Conservation (phyloP, 1,140 invertebrate species). For the Akabosia matsudoensis region DNA sequence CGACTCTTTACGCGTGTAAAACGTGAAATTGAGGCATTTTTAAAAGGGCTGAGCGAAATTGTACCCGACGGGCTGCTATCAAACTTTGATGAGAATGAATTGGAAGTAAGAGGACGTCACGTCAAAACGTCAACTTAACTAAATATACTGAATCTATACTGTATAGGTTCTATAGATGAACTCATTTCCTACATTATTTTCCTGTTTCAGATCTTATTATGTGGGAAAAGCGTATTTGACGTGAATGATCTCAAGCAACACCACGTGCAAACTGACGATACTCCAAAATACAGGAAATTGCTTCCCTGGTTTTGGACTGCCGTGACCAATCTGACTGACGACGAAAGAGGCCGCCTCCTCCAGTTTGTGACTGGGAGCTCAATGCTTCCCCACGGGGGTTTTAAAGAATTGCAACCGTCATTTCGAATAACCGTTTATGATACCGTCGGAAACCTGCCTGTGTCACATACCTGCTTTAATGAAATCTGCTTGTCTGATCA, state of each 20-base stretch:
- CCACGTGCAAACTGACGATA: slow-evolving; percentile 58
- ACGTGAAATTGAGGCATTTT: slow-evolving; percentile 79
- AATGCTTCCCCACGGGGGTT: slow-evolving; percentile 85
- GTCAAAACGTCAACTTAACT: too few relatives aligned
- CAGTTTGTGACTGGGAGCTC: slow-evolving; percentile 91
- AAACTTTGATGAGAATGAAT: slow-evolving; percentile 93
- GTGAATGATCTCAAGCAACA: slow-evolving; percentile 38
- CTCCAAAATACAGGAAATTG: slow-evolving; percentile 74
- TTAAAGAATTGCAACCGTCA: slow-evolving; percentile 76
- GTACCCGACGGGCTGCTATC: slow-evolving; percentile 87
- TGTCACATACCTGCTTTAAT: slow-evolving; percentile 77
- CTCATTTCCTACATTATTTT: too few relatives aligned
- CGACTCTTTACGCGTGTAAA: slow-evolving; percentile 73
- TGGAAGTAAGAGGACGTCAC: slow-evolving; percentile 67
- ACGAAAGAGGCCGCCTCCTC: slow-evolving; percentile 85
- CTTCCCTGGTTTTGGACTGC: slow-evolving; percentile 92
- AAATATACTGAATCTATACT: too few relatives aligned
- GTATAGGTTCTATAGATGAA: too few relatives aligned
- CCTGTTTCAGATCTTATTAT: slow-evolving; percentile 33
- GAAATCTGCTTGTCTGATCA: slow-evolving; percentile 92
- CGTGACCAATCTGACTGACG: slow-evolving; percentile 82
- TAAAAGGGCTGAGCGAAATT: slow-evolving; percentile 78
- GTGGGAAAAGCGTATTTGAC: slow-evolving; percentile 33
- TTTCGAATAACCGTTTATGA: slow-evolving; percentile 86
- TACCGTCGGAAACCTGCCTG: slow-evolving; percentile 82